Base-by-base conservation (phyloP, 2,888 invertebrate genomes). In the Drosophila yooni region DNA sequence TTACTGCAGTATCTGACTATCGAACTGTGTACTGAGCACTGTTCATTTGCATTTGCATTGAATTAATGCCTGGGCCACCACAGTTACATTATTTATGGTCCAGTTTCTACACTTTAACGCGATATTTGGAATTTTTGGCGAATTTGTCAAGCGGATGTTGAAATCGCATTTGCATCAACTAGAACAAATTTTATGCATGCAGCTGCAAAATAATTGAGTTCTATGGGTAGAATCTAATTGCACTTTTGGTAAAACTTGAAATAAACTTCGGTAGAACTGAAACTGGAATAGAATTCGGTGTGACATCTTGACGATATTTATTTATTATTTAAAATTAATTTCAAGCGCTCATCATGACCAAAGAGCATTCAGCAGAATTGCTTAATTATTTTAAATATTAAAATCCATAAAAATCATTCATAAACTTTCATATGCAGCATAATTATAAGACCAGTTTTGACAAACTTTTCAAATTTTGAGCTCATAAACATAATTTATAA, bases 31-130 rank as follows among this genome's bases (percentile, higher is more conserved):
- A 74, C 36, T 46, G 25, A 25, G 67, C 58, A 43, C 67, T 50
- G 70, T 59, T 75, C 70, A 82, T 84, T 82, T 84, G 78, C 72
- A 84, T 87, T 88, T 82, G 78, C 82, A 82, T 80, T 82, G 76
- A 79, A 82, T 87, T 78, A 79, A 70, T 67, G 53, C 66, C 36
- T 34, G 50, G n/a, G 33, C 48, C n/a, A 94, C 96, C 65, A 95
- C 95, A 0, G 96, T 97, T 31, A 96, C 96, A 77, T 91, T 96
- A 15, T 95, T 21, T 96, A 61, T 95, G 97, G 0, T 94, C 97
- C 0, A 83, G 97, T n/a, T 95, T 96, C 93, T 96, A 94, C 97
- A 96, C 0, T 93, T 93, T 2, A 90, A 95, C 5, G 94, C 96
- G 62, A 97, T 95, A 89, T 87, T 89, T 40, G 59, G 56, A 53